Base-by-base conservation (phyloP, 2,888 invertebrate species). In the Fragum fragum region DNA sequence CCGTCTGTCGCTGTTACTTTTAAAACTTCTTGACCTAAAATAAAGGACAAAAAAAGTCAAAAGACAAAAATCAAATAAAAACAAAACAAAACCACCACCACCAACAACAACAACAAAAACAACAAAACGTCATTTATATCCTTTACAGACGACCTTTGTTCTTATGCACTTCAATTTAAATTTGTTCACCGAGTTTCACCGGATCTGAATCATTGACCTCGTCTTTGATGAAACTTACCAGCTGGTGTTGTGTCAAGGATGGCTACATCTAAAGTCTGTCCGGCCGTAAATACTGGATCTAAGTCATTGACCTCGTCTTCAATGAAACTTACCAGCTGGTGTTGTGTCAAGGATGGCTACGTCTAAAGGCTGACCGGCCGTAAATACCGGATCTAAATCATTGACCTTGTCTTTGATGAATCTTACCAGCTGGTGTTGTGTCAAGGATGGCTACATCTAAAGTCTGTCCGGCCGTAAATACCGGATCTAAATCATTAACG, bases 1-100 rank as follows among this genome's bases (percentile, higher is more conserved):
- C 16, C 52, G 42, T 69, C 69, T 1, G 69, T 52, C 2, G 29
- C 69, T 28, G 28, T 69, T 6, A 52, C 52, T 52, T 69, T 52
- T n/a, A 69, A 28, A 16, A 69, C 26, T 26, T 69, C 52, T 26
- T 42, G 42, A 26, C 69, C 69, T 69, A 23, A 7, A 11, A 39
- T 1, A 32, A 61, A 59, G 14, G 21, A 2, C 23, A 26, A 59
- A 59, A 36, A n/a, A n/a, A n/a, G n/a, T n/a, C n/a, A n/a, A n/a
- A n/a, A n/a, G n/a, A n/a, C n/a, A n/a, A n/a, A n/a, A n/a, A n/a
- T n/a, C n/a, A n/a, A n/a, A n/a, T n/a, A n/a, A n/a, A n/a, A n/a
- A n/a, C n/a, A n/a, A n/a, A n/a, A n/a, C n/a, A n/a, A n/a, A n/a
- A n/a, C n/a, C n/a, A n/a, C n/a, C n/a, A n/a, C n/a, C n/a, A n/a